A percentile compares a stretch with the other conserved stretches of the same genome.
Conservation (phyloP, 2,797 vertebrate genomes). For the Trachurus trachurus region DNA sequence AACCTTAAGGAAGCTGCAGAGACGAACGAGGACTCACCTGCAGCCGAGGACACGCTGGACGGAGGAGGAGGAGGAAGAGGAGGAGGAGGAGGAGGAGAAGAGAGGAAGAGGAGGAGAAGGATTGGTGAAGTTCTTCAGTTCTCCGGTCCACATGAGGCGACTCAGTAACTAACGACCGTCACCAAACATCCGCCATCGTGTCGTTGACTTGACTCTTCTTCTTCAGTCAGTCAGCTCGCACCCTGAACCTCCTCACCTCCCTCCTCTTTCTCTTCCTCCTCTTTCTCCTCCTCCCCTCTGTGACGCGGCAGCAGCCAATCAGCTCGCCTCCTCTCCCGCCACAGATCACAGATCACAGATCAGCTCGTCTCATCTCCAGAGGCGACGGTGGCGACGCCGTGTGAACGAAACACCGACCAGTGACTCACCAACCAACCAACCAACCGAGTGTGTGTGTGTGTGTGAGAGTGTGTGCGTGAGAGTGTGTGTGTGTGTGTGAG, state of each 20-base stretch:
- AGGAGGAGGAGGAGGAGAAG: too few relatives aligned
- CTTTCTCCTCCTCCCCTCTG: neutral
- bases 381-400: neutral
- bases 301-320: conserved; percentile 46
- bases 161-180: conserved; percentile 13
- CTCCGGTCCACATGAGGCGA: conserved; percentile 46
- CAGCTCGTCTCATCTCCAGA: neutral
- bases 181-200: conserved; percentile 41
- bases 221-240: neutral
- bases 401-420: neutral
- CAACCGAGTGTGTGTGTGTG: too few relatives aligned
- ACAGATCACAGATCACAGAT: conserved; percentile 12
- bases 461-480: too few relatives aligned
- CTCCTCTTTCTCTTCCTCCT: conserved; percentile 6
- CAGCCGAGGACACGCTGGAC: neutral
- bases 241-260: neutral
- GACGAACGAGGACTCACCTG: conserved; percentile 47
- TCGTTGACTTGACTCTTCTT: neutral
- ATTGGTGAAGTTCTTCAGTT: conserved; percentile 13
- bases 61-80: too few relatives aligned
- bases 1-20: neutral
- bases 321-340: conserved; percentile 41
- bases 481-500: too few relatives aligned
- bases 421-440: conserved; percentile 39
- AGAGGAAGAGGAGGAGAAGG: neutral